Evolutionary conservation across 2,888 invertebrate species (phyloP).

Genomic region (Latrodectus elegans): DNA sequence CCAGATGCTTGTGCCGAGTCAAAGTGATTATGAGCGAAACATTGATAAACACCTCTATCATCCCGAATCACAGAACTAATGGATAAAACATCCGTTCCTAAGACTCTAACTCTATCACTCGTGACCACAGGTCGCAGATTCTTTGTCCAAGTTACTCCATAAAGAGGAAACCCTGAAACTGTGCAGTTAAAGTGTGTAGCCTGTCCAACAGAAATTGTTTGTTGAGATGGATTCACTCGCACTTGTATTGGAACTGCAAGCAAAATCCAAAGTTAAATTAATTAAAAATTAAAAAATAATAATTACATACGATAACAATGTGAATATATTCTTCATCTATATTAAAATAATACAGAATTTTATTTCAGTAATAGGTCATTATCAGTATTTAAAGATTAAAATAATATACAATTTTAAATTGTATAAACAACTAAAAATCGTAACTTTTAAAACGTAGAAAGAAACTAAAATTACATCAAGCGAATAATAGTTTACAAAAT

Average conservation of each 20-base stretch:
- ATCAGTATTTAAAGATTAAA: too few species aligned
- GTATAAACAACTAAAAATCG: too few species aligned
- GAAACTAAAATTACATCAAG: too few species aligned
- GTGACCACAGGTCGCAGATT: constrained; percentile 60
- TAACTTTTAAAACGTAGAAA: too few species aligned
- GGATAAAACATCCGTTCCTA: constrained; percentile 67
- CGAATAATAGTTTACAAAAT: too few species aligned
- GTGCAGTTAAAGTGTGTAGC: constrained; percentile 68
- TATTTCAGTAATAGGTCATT: too few species aligned
- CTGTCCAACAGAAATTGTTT: constrained; percentile 63
- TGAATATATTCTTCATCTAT: too few species aligned
- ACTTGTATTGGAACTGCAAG: constrained; percentile 60
- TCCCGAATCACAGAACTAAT: constrained; percentile 70
- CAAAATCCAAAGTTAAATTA: too few species aligned
- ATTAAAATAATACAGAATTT: too few species aligned
- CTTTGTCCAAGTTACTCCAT: constrained; percentile 66
- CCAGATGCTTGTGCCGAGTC: constrained; percentile 90
- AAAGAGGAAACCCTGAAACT: constrained; percentile 63
- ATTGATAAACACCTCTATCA: constrained; percentile 79
- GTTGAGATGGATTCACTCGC: constrained; percentile 51
- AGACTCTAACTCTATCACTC: constrained; percentile 64
- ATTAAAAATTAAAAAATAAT: too few species aligned
- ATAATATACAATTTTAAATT: too few species aligned
- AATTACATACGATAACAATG: too few species aligned
- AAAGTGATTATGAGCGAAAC: constrained; percentile 88